These are phyloP conservation scores for Casuarius casuarius DNA, from an alignment of 2,113 vertebrate species.

Conservation along the genomic window DNA sequence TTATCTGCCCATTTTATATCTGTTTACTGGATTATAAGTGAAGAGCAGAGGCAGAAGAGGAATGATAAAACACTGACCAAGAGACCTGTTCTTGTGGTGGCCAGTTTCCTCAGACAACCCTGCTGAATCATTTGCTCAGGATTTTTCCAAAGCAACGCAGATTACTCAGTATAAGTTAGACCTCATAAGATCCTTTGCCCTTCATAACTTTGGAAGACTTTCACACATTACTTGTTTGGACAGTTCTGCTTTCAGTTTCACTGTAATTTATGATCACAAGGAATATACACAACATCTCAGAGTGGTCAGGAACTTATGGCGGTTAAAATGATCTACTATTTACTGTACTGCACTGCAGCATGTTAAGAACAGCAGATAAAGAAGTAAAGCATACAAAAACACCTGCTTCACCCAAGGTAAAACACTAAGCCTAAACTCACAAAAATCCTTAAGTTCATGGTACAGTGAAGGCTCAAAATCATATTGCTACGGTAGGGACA, in stretches of 20 bases:
- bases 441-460: neutral
- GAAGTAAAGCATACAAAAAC: neutral
- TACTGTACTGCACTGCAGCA: neutral
- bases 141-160: neutral
- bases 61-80: neutral
- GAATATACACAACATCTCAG: neutral
- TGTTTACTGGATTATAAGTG: neutral
- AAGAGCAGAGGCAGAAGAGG: neutral
- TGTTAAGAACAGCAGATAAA: neutral
- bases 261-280: neutral
- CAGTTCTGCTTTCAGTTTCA: neutral
- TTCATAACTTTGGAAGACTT: neutral
- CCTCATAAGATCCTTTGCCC: neutral
- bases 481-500: neutral
- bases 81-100: neutral
- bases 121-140: constrained; percentile 23
- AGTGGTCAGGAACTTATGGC: neutral
- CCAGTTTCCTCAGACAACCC: constrained; percentile 32
- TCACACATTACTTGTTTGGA: neutral
- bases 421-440: neutral
- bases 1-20: neutral
- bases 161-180: neutral
- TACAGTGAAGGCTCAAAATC: neutral
- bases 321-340: neutral
- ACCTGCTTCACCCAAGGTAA: neutral